Base-by-base conservation (phyloP, 2,797 vertebrate species). In the Xenopus petersii region DNA sequence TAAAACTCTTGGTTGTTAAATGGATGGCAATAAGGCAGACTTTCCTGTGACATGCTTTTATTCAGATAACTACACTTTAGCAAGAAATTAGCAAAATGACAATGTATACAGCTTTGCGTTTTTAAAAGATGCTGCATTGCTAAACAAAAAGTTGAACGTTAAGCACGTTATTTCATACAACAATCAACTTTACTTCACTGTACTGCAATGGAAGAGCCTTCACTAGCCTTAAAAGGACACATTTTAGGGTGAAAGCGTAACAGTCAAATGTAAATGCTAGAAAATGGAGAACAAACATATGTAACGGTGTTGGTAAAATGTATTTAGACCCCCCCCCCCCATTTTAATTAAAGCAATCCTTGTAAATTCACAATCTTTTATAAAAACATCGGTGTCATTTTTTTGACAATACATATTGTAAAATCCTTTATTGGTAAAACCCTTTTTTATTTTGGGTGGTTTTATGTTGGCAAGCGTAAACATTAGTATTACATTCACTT, bases 171-270 rank as follows among this genome's bases (percentile, higher is more conserved):
- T 55, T 67, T 56, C 24, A 61, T 60, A 46, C 46, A 47, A 62
- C 56, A 75, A 54, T 69, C 46, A 75, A 62, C 17, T 16, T 67
- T 61, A 68, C 65, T 63, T 89, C 75, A 82, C 80, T 87, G 85
- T 85, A 82, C 84, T 88, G 88, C 86, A 90, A 74, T 87, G 82
- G 87, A 90, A 90, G 88, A 85, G 86, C 82, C 79, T 70, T 81
- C 83, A 80, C 86, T 89, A 92, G 88, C 91, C 91, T 90, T 86
- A 89, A 92, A 93, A 42, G 36, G 88, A 92, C 89, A 90, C 93
- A 90, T 84, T 82, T 86, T 82, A 84, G 88, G 84, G 88, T 66
- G 61, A 24, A 64, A 89, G 85, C 90, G 87, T 88, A 69, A 88
- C 86, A 91, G 87, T 88, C 87, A 84, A 17, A 16, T 56, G 36